Evolutionary conservation across 2,888 invertebrate genomes (phyloP), one percentile per base, ranked within the genome.

Genomic region (Eupelmus urozonus): DNA sequence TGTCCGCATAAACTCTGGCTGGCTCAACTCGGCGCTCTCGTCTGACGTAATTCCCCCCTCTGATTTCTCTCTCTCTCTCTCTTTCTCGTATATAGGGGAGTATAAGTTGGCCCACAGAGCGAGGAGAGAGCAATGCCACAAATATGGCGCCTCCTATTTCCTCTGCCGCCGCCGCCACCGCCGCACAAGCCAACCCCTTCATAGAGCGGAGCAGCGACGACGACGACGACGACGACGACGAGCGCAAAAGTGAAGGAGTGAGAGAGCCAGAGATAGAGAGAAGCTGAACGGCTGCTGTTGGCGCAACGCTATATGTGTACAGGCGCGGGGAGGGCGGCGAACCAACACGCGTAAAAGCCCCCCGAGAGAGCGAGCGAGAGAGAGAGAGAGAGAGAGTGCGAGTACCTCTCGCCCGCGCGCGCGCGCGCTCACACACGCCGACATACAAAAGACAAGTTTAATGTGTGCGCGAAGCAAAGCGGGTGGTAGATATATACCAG

Each of bases 81-180:
- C 72, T 76, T 72, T 82, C 78, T 81, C 73, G 76, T 74, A 81
- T 55, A 85, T 88, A 20, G 4, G 53, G 3, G 88, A 89, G 84
- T 27, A 20, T 13, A 71, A 70, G 72, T 75, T 71, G 71, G 66
- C 67, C 75, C 78, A 71, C 78, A 76, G n/a, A n/a, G 53, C 42
- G 66, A 66, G 51, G 55, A 59, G 51, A 70, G 73, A 70, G 80
- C 67, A 76, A 76, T 85, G 87, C 88, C 89, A 87, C 89, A 89
- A 89, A 89, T 89, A 89, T 89, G 89, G 89, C 89, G 89, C 88
- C 87, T 87, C 86, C 85, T 87, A 85, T 86, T 89, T 89, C 86
- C 84, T 86, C 86, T 84, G 87, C 87, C 85, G 67, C 27, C 59
- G n/a, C n/a, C n/a, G n/a, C n/a, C n/a, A n/a, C 40, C 55, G 29